phyloP scores from a whole-genome alignment of 2,888 invertebrate species.

The Agrotis segetum region DNA sequence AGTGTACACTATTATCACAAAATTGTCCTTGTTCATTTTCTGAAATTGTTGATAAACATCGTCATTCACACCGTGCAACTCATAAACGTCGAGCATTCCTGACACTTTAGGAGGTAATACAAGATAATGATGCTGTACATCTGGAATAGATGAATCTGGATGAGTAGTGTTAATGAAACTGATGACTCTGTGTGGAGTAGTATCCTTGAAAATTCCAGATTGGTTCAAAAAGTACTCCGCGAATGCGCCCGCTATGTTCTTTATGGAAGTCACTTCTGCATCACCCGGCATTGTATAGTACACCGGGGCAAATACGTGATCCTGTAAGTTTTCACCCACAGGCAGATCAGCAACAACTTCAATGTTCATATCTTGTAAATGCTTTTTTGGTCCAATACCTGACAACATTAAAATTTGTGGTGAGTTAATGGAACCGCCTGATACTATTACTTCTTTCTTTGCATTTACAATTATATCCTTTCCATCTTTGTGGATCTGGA shows the following conservation, averaged over 20 bases:
- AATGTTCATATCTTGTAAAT: conserved; percentile 81
- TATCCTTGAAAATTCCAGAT: conserved; percentile 85
- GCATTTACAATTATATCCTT: conserved; percentile 76
- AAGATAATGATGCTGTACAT: conserved; percentile 78
- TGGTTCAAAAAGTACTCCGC: conserved; percentile 86
- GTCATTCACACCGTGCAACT: conserved; percentile 71
- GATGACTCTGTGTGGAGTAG: conserved; percentile 79
- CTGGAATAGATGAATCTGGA: conserved; percentile 73
- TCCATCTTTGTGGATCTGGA: conserved; percentile 79
- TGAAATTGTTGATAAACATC: conserved; percentile 71
- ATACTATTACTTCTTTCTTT: conserved; percentile 88
- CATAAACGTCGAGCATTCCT: conserved; percentile 73
- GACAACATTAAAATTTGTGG: conserved; percentile 89
- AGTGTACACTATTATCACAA: conserved; percentile 86
- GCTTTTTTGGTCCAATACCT: conserved; percentile 87
- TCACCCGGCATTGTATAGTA: conserved; percentile 75
- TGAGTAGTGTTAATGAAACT: conserved; percentile 79
- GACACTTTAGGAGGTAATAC: conserved; percentile 72
- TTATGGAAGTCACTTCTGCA: conserved; percentile 68
- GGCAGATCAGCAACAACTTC: conserved; percentile 83
- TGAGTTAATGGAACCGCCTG: conserved; percentile 88
- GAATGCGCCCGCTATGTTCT: conserved; percentile 75
- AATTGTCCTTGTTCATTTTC: conserved; percentile 73
- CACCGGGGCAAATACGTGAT: conserved; percentile 85
- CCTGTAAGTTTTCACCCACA: conserved; percentile 89